A percentile compares a stretch with the other conserved stretches of the same genome.
Conservation (phyloP, 2,113 vertebrate genomes). For the Hemibagrus wyckioides region DNA sequence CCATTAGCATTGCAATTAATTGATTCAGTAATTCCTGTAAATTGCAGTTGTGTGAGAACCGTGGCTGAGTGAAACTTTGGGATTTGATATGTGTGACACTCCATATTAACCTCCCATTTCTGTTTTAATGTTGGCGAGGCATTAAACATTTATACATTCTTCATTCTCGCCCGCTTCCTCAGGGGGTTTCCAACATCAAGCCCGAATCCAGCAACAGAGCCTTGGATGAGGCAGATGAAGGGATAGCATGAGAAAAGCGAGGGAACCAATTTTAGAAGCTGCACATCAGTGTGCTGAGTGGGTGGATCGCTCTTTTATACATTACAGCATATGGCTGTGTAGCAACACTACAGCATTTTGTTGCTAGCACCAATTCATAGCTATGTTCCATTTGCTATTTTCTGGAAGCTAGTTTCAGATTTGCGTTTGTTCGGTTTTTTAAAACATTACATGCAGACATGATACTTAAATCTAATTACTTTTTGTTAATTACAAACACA, state of each 20-base stretch:
- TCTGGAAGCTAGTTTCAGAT: background rate
- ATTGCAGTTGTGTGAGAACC: constrained; percentile 39
- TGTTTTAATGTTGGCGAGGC: constrained; percentile 47
- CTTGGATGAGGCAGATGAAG: constrained; percentile 38
- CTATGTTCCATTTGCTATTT: background rate
- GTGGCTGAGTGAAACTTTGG: constrained; percentile 32
- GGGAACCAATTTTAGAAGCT: constrained; percentile 43
- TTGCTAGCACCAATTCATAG: background rate
- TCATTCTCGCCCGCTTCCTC: constrained; percentile 47
- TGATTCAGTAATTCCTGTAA: constrained; percentile 53
- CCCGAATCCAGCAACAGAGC: constrained; percentile 32
- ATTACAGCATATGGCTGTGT: background rate
- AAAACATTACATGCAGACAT: too few species aligned
- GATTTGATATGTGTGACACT: constrained; percentile 48
- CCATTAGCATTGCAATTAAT: constrained; percentile 55
- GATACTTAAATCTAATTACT: too few species aligned
- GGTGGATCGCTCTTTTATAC: constrained; percentile 26
- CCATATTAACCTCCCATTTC: constrained; percentile 48
- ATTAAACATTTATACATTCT: constrained; percentile 55
- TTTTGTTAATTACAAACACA: background rate
- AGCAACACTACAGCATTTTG: constrained; percentile 10
- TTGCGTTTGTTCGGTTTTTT: background rate
- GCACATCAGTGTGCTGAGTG: constrained; percentile 24
- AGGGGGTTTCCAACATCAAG: constrained; percentile 31
- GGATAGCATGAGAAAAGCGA: constrained; percentile 23